phyloP scores from a whole-genome alignment of 2,888 invertebrate genomes.

The Phortica magna region DNA sequence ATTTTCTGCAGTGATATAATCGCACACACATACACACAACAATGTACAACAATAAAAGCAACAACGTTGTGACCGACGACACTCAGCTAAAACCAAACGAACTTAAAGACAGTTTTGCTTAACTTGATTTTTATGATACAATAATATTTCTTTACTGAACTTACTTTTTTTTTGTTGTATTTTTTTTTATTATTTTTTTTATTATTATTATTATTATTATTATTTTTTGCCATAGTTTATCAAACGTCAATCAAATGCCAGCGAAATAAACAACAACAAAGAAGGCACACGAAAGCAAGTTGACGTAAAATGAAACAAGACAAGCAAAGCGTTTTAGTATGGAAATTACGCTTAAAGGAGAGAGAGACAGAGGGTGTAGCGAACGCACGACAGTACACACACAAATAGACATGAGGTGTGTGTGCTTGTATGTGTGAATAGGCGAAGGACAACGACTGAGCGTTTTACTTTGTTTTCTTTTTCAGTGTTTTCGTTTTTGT shows the following conservation, averaged over 20 bases:
- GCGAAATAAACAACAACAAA: background rate
- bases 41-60: background rate
- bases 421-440: background rate
- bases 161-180: too few species aligned
- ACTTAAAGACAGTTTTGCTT: background rate
- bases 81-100: background rate
- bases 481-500: too few species aligned
- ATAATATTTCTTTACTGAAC: too few species aligned
- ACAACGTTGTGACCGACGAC: background rate
- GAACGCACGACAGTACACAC: too few species aligned
- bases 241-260: conserved; percentile 35
- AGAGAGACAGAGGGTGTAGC: background rate
- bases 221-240: conserved; percentile 14
- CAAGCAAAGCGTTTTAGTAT: conserved; percentile 5
- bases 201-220: background rate
- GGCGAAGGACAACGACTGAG: background rate
- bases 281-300: background rate
- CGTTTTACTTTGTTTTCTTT: background rate
- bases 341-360: background rate
- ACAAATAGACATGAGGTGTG: background rate
- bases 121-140: background rate
- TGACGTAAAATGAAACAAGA: background rate
- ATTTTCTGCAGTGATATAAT: conserved; percentile 31
- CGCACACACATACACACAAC: conserved; percentile 15
- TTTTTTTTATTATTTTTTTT: background rate